Base-by-base conservation (phyloP, 2,888 invertebrate genomes). In the Callyntrura sp. region DNA sequence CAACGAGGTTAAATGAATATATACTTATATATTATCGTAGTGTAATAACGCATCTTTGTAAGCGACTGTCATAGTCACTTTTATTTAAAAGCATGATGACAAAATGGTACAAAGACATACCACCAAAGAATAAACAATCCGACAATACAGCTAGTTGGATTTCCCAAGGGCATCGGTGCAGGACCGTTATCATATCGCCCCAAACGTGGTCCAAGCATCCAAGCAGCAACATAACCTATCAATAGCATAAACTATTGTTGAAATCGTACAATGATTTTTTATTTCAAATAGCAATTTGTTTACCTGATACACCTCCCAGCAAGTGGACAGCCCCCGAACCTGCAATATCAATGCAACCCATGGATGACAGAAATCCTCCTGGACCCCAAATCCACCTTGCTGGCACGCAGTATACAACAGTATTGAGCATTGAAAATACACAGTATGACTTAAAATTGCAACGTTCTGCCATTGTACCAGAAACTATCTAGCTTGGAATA, bases 91-190 rank as follows among this genome's bases (percentile, higher is more conserved):
- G n/a, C n/a, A n/a, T n/a, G n/a, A n/a, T n/a, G n/a, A n/a, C n/a
- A n/a, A n/a, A 48, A n/a, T 48, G 55, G 43, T 43, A 62, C 17
- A 1, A 25, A 55, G 12, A 4, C 68, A n/a, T 78, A 84, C 95
- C 95, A 95, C 95, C 95, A 95, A 0, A 95, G 93, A 93, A 95
- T 94, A 91, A 94, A 95, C 88, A 94, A 94, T 11, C 95, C 95
- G 5, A 95, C 92, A 82, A 94, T 92, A 60, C 94, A 94, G 89
- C 94, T 94, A 4, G 94, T 94, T 0, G 94, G 94, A 48, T 94
- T 94, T 14, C 94, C 94, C 91, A 94, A 93, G 0, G 94, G 94
- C 9, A 94, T 91, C 9, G 94, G 92, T 12, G 91, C 93, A 0
- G 90, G 92, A 5, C 94, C 94, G 20, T 93, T 90, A 20, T 94